These are phyloP conservation scores for Siderastrea radians DNA, from an alignment of 92 coral and sea anemone species.

Conservation along the genomic window DNA sequence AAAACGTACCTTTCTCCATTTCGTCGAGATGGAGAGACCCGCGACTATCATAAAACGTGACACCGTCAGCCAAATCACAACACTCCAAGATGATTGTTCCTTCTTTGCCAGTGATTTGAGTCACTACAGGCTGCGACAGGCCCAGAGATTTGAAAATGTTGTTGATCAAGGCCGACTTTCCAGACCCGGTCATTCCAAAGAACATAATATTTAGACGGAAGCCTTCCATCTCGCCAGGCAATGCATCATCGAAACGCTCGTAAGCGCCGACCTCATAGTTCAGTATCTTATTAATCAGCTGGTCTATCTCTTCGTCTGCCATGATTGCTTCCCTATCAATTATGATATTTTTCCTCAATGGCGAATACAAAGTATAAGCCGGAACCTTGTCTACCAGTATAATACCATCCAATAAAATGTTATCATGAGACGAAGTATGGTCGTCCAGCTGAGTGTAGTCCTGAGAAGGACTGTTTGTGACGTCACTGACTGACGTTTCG, in stretches of 20 bases:
- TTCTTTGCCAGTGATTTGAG: constrained; percentile 15
- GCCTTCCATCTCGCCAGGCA: constrained; percentile 36
- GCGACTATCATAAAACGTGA: neutral
- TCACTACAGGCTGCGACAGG: neutral
- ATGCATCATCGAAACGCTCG: constrained; percentile 15
- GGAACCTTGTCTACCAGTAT: too few species aligned
- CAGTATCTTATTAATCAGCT: neutral
- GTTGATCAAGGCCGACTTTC: constrained; percentile 52
- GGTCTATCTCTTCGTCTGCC: neutral
- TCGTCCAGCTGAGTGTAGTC: too few species aligned
- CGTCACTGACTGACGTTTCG: too few species aligned
- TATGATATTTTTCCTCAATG: neutral
- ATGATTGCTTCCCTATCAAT: neutral
- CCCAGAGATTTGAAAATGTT: constrained; percentile 22
- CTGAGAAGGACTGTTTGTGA: too few species aligned
- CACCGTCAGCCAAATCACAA: neutral
- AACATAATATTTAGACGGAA: constrained; percentile 7
- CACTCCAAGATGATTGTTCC: constrained; percentile 23
- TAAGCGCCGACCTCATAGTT: constrained; percentile 4
- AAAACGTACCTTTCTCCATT: constrained; percentile 25
- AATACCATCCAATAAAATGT: too few species aligned
- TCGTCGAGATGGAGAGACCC: constrained; percentile 24
- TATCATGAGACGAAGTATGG: too few species aligned
- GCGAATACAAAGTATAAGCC: too few species aligned
- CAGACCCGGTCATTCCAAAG: constrained; percentile 47